Base-by-base conservation (phyloP, 2,888 invertebrate genomes). In the Dasypogon diadema region DNA sequence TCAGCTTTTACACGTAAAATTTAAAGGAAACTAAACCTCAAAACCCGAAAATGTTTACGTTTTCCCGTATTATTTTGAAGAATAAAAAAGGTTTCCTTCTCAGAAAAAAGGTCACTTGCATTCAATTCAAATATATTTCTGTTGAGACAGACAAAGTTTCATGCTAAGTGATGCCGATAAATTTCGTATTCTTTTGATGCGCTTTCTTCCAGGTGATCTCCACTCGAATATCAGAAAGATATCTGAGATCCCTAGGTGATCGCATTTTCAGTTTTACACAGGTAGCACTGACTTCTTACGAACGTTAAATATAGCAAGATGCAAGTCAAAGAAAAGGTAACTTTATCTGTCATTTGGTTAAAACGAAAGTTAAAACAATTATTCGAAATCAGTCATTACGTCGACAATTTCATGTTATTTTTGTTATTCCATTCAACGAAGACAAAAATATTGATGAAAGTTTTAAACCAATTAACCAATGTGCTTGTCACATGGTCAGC, bases 81-180 rank as follows among this genome's bases (percentile, higher is more conserved):
- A n/a, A n/a, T n/a, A n/a, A n/a, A n/a, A n/a, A n/a, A n/a, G n/a
- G n/a, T n/a, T n/a, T n/a, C n/a, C n/a, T n/a, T n/a, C n/a, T n/a
- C n/a, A n/a, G n/a, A n/a, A n/a, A n/a, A n/a, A n/a, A n/a, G 70
- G 54, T 70, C 70, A 54, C 18, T 34, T 54, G 54, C 70, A 70
- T 70, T 70, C 70, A 70, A 70, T 70, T 70, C 70, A 70, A 70
- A 70, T 70, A 54, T n/a, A 54, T 70, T 70, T 70, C 54, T 70
- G 54, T 70, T 21, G 34, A 48, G 54, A 70, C 70, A 54, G 54
- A 34, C 54, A 22, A 22, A 14, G 18, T 30, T 51, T 70, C 54
- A 70, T 54, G 70, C 54, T 34, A 70, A 70, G 54, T 70, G 70
- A 70, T 54, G 54, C 70, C 54, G 70, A 70, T 54, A 70, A 70